Evolutionary conservation across 2,797 vertebrate genomes (phyloP).

Genomic region (Spinibarbus caldwelli): DNA sequence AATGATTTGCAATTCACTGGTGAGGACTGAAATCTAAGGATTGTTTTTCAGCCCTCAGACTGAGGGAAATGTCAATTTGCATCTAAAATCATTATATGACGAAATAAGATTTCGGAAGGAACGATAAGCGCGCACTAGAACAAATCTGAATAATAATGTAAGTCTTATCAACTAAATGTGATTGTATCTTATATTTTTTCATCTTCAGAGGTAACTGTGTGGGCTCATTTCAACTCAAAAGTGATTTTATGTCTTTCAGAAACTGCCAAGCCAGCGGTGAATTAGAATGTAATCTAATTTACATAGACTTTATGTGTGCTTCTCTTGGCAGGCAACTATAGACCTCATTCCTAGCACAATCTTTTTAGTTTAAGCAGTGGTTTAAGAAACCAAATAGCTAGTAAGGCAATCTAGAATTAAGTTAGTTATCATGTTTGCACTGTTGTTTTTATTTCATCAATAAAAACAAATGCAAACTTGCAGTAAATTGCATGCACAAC

Average conservation of each 20-base stretch:
- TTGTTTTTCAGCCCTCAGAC: slow-evolving; percentile 9
- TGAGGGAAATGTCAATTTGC: slow-evolving; percentile 30
- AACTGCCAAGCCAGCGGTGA: neutral
- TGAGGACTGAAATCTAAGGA: neutral
- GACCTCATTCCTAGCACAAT: neutral
- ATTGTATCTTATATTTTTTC: slow-evolving; percentile 34
- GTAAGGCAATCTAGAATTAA: neutral
- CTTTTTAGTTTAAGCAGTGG: neutral
- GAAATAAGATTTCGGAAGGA: neutral
- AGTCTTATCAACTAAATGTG: slow-evolving; percentile 17
- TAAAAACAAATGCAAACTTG: slow-evolving; percentile 1
- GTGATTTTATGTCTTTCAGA: slow-evolving; percentile 15
- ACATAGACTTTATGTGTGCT: neutral
- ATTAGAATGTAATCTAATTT: slow-evolving; percentile 14
- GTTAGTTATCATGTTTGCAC: neutral
- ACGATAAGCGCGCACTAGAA: neutral
- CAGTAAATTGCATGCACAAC: neutral
- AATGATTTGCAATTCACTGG: neutral
- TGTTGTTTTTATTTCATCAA: neutral
- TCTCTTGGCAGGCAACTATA: neutral
- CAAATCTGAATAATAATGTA: slow-evolving; percentile 28
- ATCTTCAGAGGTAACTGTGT: slow-evolving; percentile 9
- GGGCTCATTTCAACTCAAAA: neutral
- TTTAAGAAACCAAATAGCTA: neutral
- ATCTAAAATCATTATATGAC: neutral